Percentiles rank a stretch among this genome's conserved stretches.
phyloP scores from a whole-genome alignment of 2,888 invertebrate species.

The Hoplodrina ambigua region DNA sequence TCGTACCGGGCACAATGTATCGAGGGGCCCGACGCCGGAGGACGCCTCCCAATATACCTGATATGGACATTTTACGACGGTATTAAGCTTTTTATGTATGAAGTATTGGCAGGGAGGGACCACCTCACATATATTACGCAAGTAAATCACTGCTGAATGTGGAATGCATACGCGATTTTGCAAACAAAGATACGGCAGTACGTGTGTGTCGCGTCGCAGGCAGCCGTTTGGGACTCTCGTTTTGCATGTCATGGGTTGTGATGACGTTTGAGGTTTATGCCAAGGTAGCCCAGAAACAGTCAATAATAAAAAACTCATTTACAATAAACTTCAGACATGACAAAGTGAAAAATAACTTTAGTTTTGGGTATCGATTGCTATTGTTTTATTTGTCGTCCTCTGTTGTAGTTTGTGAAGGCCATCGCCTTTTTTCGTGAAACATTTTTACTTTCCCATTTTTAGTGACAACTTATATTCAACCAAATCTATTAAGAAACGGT shows the following conservation, averaged over 20 bases:
- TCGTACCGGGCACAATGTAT: constrained; percentile 47
- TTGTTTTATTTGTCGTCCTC: no score
- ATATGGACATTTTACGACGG: constrained; percentile 68
- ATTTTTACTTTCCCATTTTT: no score
- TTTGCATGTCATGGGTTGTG: not conserved
- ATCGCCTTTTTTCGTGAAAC: no score
- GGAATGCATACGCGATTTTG: constrained; percentile 12
- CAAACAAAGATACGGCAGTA: constrained; percentile 16
- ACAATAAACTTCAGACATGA: no score
- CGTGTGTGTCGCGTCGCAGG: not conserved
- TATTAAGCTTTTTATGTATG: constrained; percentile 66
- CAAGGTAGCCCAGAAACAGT: not conserved
- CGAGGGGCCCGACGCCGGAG: constrained; percentile 38
- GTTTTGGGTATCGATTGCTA: no score
- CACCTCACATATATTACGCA: constrained; percentile 43
- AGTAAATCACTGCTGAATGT: constrained; percentile 49
- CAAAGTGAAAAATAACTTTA: no score
- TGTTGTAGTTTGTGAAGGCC: no score
- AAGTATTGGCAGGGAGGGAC: constrained; percentile 55
- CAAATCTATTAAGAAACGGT: no score
- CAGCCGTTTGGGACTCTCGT: not conserved
- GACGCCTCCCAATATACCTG: constrained; percentile 43
- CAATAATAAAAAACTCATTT: no score
- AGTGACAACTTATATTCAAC: no score
- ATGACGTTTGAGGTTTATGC: no score